A percentile compares a stretch with the other conserved stretches of the same genome.
phyloP scores from a whole-genome alignment of 2,113 vertebrate species.

The Vimba vimba region DNA sequence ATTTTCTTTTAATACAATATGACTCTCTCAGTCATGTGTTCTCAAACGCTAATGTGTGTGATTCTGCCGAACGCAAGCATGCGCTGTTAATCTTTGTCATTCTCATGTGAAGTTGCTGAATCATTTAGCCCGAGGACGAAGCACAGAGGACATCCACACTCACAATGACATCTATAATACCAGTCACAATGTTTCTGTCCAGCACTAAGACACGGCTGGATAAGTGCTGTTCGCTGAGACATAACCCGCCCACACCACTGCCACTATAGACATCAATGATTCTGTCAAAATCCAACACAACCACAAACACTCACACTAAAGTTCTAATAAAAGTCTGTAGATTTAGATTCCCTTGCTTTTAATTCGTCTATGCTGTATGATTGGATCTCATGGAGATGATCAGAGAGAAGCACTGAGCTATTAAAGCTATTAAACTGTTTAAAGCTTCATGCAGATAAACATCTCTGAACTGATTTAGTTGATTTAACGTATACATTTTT shows the following conservation, averaged over 20 bases:
- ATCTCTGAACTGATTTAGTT: background rate
- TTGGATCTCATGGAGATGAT: background rate
- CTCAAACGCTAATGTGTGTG: background rate
- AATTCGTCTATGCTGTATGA: background rate
- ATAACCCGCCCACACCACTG: background rate
- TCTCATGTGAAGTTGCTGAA: slow-evolving; percentile 43
- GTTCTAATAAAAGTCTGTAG: background rate
- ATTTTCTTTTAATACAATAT: background rate
- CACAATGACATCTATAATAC: slow-evolving; percentile 38
- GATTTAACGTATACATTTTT: background rate
- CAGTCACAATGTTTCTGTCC: slow-evolving; percentile 13
- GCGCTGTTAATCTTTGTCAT: background rate
- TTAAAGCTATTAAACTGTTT: background rate
- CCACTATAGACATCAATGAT: background rate
- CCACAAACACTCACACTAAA: background rate
- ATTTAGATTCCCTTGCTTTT: background rate
- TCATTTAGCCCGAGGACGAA: slow-evolving; percentile 44
- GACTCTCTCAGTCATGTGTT: background rate
- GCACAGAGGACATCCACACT: slow-evolving; percentile 42
- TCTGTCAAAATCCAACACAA: no score
- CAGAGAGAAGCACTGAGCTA: background rate
- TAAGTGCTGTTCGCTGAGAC: background rate
- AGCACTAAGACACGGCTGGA: background rate
- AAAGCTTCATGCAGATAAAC: background rate
- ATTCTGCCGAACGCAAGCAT: slow-evolving; percentile 8